Percentiles rank a stretch among this genome's conserved stretches.
These are phyloP conservation scores for silkworm (Bombyx mori) DNA, from an alignment of 1,140 invertebrate genomes.

Conservation along the genomic window ASM3026992v2 NC_085124.1:10096501-10097000, in stretches of 20 bases:
- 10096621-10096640: no score
- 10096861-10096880: conserved; percentile 15
- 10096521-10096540: no score
- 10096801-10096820: background rate
- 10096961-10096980: background rate
- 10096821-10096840: background rate
- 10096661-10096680: no score
- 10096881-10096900: conserved; percentile 9
- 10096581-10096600: no score
- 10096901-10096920: conserved; percentile 10
- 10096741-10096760: background rate
- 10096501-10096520: no score
- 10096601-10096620: no score
- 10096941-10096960: conserved; percentile 3
- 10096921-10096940: conserved; percentile 14
- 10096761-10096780: background rate
- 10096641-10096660: no score
- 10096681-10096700: no score
- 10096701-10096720: no score
- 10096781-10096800: conserved; percentile 2
- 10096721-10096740: no score
- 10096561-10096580: no score
- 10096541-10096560: no score
- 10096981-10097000: background rate
- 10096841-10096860: conserved; percentile 1